Base-by-base conservation (phyloP, 30 jellyfish, hydroid and myxozoan species). In the Mastigias papua region DNA sequence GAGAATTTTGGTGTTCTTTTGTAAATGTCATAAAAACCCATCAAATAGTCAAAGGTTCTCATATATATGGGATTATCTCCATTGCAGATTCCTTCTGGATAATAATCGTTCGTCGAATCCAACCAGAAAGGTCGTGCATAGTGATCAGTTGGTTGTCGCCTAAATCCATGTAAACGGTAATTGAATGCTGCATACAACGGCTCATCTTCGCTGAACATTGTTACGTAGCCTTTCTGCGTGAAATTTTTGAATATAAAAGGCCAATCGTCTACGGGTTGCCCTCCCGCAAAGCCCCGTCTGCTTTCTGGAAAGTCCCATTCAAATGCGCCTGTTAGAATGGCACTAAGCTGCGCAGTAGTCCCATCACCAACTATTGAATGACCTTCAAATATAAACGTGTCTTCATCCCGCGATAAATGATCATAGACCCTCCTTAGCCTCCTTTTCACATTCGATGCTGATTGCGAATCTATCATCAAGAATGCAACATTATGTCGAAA, bases 311-410 rank as follows among this genome's bases (percentile, higher is more conserved):
- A 70, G 25, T 90, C 76, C 86, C 89, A 94, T n/a, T 82, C 95
- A 11, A 75, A 68, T 25, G 51, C 94, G 19, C 95, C 97, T 0
- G 91, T 75, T 8, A 86, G 50, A 50, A 92, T 69, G 9, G 96
- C 96, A 22, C 90, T 73, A 11, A 92, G 75, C 78, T 92, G 98
- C 15, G 98, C 92, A 11, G 98, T 92, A 22, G 98, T 92, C 25
- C 98, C 98, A 73, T 92, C 98, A 8, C 98, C 98, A n/a, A 92
- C 98, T 3, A 92, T 92, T 10, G 96, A 33, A 30, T 92, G 96
- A 0, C 96, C 96, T 51, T 86, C 74, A 48, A 85, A 92, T 34
- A 76, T 69, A 27, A 92, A 81, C 0, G 91, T 42, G 66, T 74
- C 34, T 23, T 80, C 33, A 31, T 82, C 85, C 15, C 57, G 34